Evolutionary conservation across 2,888 invertebrate genomes (phyloP), one percentile per base, ranked within the genome.

Genomic region (Drosophila phalerata): DNA sequence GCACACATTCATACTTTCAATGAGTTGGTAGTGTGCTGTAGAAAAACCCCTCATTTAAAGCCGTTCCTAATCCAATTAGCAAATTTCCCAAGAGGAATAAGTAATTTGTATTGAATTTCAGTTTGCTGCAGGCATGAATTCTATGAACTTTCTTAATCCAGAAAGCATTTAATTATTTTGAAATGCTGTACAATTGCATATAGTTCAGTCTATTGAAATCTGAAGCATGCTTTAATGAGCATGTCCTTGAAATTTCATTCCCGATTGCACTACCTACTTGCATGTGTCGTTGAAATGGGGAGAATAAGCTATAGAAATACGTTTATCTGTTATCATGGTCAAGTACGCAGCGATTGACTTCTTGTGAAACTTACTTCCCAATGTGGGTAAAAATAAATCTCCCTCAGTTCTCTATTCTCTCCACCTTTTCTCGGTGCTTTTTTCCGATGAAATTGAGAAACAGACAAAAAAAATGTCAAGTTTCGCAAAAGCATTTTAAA

Each of bases 131-230:
- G 1, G 10, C 15, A 17, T 11, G 6, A 43, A 22, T 43, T 43
- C 17, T 13, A 22, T 22, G 13, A 43, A 22, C 8, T 43, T 32
- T 34, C 17, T 11, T 32, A 48, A 48, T 32, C 4, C 32, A 2
- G 9, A 49, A 34, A 22, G 49, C 49, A 49, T 34, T 49, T 34
- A 22, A 49, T 22, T 49, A 32, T 17, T n/a, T 49, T 13, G 13
- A 34, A 34, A 22, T 49, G 32, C 19, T 8, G 9, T 5, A 13
- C 48, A 32, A 13, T 22, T 3, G 6, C 43, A 22, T 43, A 6
- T 43, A 19, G n/a, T 13, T 5, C 15, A 15, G 8, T 38, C 37
- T 15, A 38, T 15, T 38, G 8, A 15, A 15, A 3, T 0, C 38
- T 15, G 38, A 38, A 38, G n/a, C 8, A 38, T 8, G 38, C n/a